Percentiles rank a stretch among this genome's conserved stretches.
phyloP scores from a whole-genome alignment of 2,797 vertebrate species.

The Gambusia yucatana region DNA sequence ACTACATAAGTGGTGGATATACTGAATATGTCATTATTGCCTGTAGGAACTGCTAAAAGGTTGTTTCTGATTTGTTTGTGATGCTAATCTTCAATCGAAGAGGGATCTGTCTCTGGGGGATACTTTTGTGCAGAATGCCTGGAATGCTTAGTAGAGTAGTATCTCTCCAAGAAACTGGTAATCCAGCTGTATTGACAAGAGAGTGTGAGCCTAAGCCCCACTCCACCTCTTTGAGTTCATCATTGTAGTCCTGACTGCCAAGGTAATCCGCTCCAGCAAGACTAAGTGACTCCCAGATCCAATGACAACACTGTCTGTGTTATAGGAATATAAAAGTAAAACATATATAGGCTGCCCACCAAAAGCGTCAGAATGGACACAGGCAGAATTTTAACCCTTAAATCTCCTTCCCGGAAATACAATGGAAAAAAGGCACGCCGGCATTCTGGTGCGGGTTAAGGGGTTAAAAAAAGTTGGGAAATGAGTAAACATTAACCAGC shows the following conservation, averaged over 20 bases:
- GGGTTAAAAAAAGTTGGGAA: not conserved
- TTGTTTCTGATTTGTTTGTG: not conserved
- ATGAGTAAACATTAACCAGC: not conserved
- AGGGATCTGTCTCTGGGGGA: not conserved
- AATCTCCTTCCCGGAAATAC: no score
- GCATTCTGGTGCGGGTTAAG: no score
- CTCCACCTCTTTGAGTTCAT: not conserved
- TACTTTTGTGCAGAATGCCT: not conserved
- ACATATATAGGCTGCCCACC: not conserved
- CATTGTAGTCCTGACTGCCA: not conserved
- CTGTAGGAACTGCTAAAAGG: no score
- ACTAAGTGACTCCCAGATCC: not conserved
- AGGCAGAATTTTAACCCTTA: no score
- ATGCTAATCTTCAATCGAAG: not conserved
- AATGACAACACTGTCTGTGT: not conserved
- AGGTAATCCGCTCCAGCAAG: not conserved
- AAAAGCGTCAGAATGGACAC: no score
- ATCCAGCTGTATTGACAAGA: not conserved
- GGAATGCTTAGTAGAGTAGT: not conserved
- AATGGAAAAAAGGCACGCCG: no score
- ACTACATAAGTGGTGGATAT: no score
- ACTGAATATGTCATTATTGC: no score
- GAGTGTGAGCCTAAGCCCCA: not conserved
- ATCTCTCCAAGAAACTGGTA: not conserved
- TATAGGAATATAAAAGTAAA: not conserved